Conservation (phyloP, 2,888 invertebrate species). For the Volucella inflata region DNA sequence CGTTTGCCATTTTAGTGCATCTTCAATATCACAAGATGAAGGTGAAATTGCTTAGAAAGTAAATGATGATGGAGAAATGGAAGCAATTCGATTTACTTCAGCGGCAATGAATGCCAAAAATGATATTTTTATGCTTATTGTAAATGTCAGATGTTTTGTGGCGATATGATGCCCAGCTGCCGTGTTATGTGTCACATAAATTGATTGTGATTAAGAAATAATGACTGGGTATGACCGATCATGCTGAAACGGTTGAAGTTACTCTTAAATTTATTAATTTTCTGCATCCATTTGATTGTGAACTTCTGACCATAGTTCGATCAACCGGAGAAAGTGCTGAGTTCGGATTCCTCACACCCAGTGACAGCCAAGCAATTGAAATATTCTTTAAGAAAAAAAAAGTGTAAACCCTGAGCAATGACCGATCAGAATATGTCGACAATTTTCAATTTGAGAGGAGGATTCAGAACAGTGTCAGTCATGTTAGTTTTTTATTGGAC, state of each 20-base stretch:
- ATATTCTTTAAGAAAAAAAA: too few species aligned
- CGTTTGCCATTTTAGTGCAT: slow-evolving; percentile 59
- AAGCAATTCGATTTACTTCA: slow-evolving; percentile 62
- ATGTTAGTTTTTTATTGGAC: too few species aligned
- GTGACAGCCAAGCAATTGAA: too few species aligned
- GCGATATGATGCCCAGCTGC: slow-evolving; percentile 52
- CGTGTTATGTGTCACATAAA: slow-evolving; percentile 70
- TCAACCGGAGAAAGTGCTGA: too few species aligned
- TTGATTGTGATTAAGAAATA: slow-evolving; percentile 46
- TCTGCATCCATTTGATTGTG: too few species aligned
- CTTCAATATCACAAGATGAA: slow-evolving; percentile 40
- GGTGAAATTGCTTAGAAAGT: slow-evolving; percentile 42
- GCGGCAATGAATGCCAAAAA: slow-evolving; percentile 37
- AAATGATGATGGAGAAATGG: slow-evolving; percentile 14
- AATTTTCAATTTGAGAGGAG: too few species aligned
- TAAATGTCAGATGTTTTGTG: slow-evolving; percentile 59
- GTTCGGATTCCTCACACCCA: too few species aligned
- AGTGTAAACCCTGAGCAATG: too few species aligned
- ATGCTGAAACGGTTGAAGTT: slow-evolving; percentile 31
- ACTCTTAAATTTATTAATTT: not conserved
- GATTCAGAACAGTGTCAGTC: too few species aligned
- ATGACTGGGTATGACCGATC: slow-evolving; percentile 42
- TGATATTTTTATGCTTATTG: slow-evolving; percentile 24
- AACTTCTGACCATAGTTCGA: too few species aligned
- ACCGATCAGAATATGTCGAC: too few species aligned